Conservation (phyloP, 2,888 invertebrate genomes). For the Balanococcus diminutus region DNA sequence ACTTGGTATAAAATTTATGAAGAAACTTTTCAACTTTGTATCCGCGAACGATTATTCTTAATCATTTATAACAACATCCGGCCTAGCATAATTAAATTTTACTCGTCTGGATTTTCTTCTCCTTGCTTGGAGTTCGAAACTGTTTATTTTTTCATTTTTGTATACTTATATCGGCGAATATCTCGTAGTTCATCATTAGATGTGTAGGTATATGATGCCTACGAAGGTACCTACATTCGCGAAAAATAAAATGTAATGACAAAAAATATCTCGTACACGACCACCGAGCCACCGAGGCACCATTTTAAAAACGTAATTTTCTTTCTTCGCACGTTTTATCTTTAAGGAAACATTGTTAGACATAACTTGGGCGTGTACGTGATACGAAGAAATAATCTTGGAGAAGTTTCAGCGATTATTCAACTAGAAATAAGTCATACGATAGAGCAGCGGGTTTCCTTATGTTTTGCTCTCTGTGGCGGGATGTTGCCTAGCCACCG, state of each 20-base stretch:
- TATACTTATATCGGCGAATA: neutral
- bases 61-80: slow-evolving; percentile 41
- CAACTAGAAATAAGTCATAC: slow-evolving; percentile 18
- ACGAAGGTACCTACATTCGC: too few species aligned
- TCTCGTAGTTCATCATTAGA: neutral
- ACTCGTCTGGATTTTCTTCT: neutral
- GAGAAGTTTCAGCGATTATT: slow-evolving; percentile 32
- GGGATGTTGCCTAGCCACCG: neutral
- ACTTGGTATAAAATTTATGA: slow-evolving; percentile 28
- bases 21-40: slow-evolving; percentile 23
- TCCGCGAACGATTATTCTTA: slow-evolving; percentile 22
- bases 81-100: slow-evolving; percentile 16
- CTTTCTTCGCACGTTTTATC: slow-evolving; percentile 42
- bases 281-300: too few species aligned
- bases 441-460: neutral
- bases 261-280: too few species aligned
- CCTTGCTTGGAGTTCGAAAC: neutral
- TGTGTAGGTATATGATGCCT: neutral
- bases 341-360: slow-evolving; percentile 32
- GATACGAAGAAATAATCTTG: slow-evolving; percentile 34
- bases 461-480: too few species aligned
- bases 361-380: slow-evolving; percentile 33
- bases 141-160: neutral
- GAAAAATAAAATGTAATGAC: slow-evolving; percentile 39
- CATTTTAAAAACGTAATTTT: slow-evolving; percentile 24